A percentile compares a stretch with the other conserved stretches of the same genome.
These are phyloP conservation scores for Antigone vipio DNA, from an alignment of 2,113 vertebrate genomes.

Conservation along the genomic window DNA sequence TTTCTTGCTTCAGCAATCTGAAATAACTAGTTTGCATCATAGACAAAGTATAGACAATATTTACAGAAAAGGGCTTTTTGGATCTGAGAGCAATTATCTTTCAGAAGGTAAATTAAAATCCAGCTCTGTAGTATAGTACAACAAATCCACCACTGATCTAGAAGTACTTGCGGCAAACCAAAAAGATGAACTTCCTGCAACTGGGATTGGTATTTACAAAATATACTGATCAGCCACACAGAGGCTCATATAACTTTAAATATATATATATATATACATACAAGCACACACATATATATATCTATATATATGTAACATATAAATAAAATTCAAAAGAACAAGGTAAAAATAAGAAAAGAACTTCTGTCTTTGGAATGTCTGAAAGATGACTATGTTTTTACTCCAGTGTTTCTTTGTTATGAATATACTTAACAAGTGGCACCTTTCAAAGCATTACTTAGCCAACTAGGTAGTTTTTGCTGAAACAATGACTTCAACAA, in stretches of 20 bases:
- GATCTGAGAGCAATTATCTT: conserved; percentile 55
- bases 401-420: conserved; percentile 62
- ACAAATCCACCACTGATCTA: conserved; percentile 48
- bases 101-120: conserved; percentile 59
- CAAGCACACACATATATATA: conserved; percentile 64
- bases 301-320: conserved; percentile 70
- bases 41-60: conserved; percentile 64
- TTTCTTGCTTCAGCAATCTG: conserved; percentile 48
- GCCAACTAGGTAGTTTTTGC: conserved; percentile 57
- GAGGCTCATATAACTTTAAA: conserved; percentile 71
- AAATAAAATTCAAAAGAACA: conserved; percentile 68
- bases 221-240: conserved; percentile 72
- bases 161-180: conserved; percentile 39
- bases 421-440: conserved; percentile 50
- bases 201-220: conserved; percentile 75
- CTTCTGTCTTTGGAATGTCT: conserved; percentile 78
- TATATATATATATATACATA: conserved; percentile 46
- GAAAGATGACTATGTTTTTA: conserved; percentile 22
- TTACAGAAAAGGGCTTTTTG: conserved; percentile 55
- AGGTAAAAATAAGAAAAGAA: conserved; percentile 37
- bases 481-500: conserved; percentile 39
- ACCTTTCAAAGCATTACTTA: conserved; percentile 52
- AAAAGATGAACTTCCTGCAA: conserved; percentile 45
- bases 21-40: conserved; percentile 52
- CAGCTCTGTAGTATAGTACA: conserved; percentile 52